Evolutionary conservation across 2,888 invertebrate species (phyloP), one percentile per base, ranked within the genome.

Genomic region (Dyspetes luteomarginatus): DNA sequence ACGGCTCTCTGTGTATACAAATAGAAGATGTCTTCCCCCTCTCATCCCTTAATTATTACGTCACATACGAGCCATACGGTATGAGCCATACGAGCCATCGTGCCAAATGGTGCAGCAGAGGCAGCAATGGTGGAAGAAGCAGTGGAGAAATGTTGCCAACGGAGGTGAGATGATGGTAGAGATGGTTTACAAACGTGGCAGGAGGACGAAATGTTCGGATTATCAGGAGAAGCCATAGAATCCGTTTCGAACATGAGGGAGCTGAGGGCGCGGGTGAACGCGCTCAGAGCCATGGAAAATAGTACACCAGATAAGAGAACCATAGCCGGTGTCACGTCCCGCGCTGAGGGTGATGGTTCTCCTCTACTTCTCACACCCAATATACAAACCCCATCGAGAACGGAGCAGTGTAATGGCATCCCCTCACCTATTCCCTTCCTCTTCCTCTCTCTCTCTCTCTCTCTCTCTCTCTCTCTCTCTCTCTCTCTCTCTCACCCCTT

Each of bases 251-350:
- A 43, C 69, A 72, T 67, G 77, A 60, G 19, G 58, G 62, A 56
- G 72, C 43, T 64, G 52, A 28, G 60, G 52, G 55, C 69, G 19
- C 52, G 72, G 55, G 73, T 17, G 36, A 50, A 48, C 62, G 52
- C 50, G 85, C 84, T 81, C 45, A 77, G 84, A 86, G 78, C 45
- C 82, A 84, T 84, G 83, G 82, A 81, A 85, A 84, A 85, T 85
- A 87, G 83, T 82, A 83, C 85, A 84, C 82, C 85, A 89, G 90
- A 91, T 91, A 91, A 91, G 90, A 89, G 90, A 89, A 88, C 87
- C 85, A 85, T 86, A 84, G 86, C 88, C 86, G 86, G 86, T 87
- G 90, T 91, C 91, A 91, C 91, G 91, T 91, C 86, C 86, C 86
- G 86, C 85, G 88, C 90, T 90, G 88, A 90, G 88, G 89, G 88